A percentile compares a stretch with the other conserved stretches of the same genome.
These are phyloP conservation scores for Drosophila hawaiiensis DNA, from an alignment of 2,888 invertebrate species.

Conservation along the genomic window DNA sequence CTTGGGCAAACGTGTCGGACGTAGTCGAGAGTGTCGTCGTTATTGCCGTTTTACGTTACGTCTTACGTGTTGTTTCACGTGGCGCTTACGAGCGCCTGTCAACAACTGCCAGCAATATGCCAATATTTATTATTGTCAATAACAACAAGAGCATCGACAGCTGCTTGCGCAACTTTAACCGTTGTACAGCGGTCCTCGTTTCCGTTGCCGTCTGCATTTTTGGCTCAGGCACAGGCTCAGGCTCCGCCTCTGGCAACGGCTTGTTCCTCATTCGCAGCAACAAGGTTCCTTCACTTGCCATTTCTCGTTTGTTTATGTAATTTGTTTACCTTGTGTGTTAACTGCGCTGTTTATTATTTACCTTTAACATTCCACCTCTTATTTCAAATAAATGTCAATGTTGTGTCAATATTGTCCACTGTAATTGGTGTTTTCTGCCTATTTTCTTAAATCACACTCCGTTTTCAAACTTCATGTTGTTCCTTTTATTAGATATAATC, in stretches of 20 bases:
- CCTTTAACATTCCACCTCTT: slow-evolving; percentile 20
- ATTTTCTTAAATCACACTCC: slow-evolving; percentile 31
- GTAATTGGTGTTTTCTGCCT: slow-evolving; percentile 71
- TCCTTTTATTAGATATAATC: slow-evolving; percentile 20
- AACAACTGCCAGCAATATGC: slow-evolving; percentile 47
- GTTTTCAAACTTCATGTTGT: slow-evolving; percentile 35
- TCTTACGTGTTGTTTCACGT: slow-evolving; percentile 57
- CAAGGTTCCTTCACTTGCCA: slow-evolving; percentile 59
- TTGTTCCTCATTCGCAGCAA: slow-evolving; percentile 28
- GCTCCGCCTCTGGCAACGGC: slow-evolving; percentile 4
- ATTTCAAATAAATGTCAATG: slow-evolving; percentile 8
- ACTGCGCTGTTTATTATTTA: slow-evolving; percentile 50
- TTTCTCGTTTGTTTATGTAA: slow-evolving; percentile 74
- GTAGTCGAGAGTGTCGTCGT: slow-evolving; percentile 45
- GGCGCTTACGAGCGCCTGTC: slow-evolving; percentile 29
- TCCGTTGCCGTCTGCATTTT: not conserved
- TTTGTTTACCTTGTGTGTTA: slow-evolving; percentile 63
- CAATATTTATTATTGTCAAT: slow-evolving; percentile 72
- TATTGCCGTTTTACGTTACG: slow-evolving; percentile 60
- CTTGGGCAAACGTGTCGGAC: slow-evolving; percentile 83
- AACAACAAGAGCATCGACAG: slow-evolving; percentile 50
- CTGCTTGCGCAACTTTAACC: slow-evolving; percentile 19
- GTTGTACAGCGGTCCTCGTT: not conserved
- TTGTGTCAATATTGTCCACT: slow-evolving; percentile 59
- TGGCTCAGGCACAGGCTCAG: not conserved